Evolutionary conservation across 2,888 invertebrate species (phyloP).

Genomic region (Cerceris rybyensis): DNA sequence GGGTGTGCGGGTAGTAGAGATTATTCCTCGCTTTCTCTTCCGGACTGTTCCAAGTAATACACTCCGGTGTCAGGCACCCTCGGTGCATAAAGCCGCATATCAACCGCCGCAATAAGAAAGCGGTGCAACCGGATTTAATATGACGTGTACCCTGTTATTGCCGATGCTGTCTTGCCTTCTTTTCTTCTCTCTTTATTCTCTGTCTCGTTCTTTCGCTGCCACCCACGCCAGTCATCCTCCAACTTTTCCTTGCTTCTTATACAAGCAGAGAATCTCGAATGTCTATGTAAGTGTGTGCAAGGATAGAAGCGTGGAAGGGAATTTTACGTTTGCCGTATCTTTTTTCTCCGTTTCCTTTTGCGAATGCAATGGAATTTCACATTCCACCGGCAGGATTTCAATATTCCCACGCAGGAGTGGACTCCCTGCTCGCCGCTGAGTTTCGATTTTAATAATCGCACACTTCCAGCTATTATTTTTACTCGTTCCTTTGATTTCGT

Average conservation of each 20-base stretch:
- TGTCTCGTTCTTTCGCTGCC: not conserved
- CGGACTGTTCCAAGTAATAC: slow-evolving; percentile 64
- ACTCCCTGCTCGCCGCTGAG: slow-evolving; percentile 24
- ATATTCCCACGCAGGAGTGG: slow-evolving; percentile 41
- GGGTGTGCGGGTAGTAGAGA: slow-evolving; percentile 26
- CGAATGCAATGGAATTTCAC: slow-evolving; percentile 25
- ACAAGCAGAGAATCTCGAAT: not conserved
- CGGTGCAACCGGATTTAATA: slow-evolving; percentile 70
- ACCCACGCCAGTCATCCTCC: not conserved
- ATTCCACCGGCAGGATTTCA: slow-evolving; percentile 55
- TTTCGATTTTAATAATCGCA: slow-evolving; percentile 57
- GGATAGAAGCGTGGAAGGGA: slow-evolving; percentile 19
- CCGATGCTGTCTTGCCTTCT: slow-evolving; percentile 57
- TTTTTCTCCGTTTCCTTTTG: slow-evolving; percentile 20
- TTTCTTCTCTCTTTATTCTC: slow-evolving; percentile 11
- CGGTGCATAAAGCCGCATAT: slow-evolving; percentile 67
- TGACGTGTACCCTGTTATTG: slow-evolving; percentile 73
- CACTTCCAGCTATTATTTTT: slow-evolving; percentile 40
- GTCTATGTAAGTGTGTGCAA: slow-evolving; percentile 2
- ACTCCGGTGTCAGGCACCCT: slow-evolving; percentile 60
- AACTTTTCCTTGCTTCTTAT: not conserved
- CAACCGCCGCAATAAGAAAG: slow-evolving; percentile 70
- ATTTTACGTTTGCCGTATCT: slow-evolving; percentile 43
- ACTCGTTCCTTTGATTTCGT: not conserved
- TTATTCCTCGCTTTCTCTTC: slow-evolving; percentile 51